Base-by-base conservation (phyloP, 1,140 invertebrate genomes). In the Meloidogyne floridensis region DNA sequence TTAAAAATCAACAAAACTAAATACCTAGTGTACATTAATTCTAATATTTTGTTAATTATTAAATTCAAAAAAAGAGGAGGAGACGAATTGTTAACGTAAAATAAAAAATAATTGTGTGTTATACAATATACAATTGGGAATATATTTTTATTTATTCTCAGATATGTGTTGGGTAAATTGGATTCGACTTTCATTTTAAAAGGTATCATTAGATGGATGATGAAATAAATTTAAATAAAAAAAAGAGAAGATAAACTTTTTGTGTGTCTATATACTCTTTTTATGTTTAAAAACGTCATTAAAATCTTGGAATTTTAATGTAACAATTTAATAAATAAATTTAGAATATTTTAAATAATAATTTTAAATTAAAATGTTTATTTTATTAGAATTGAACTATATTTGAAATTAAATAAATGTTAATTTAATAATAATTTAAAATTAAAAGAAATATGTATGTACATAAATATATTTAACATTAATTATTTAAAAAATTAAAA, bases 241-340 rank as follows among this genome's bases (percentile, higher is more conserved):
- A 56, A 32, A 32, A 32, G 32, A 32, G 32, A 32, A 32, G 32
- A 32, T 32, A 32, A 47, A 47, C 47, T 47, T 47, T 47, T 47
- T 47, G 7, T 47, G 47, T 47, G 47, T 47, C 47, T 47, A 47
- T 15, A 59, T 59, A 4, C 0, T 65, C n/a, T 65, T 6, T n/a
- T 65, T 65, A n/a, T 65, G n/a, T 7, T n/a, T 65, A 65, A 65
- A 65, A 65, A 65, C 59, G 59, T 65, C 59, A 65, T 65, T 5
- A 65, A 65, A 65, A 5, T 5, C 11, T 59, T 15, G 11, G 11
- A 5, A 59, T 15, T 11, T 59, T 15, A n/a, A 65, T 65, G 15
- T 65, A 65, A 65, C 59, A 65, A 65, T 65, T 32, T 65, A 65
- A 65, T 65, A 65, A 65, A 65, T 65, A n/a, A n/a, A 65, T 65